These are phyloP conservation scores for Chromis chromis DNA, from an alignment of 2,797 vertebrate genomes.

Conservation along the genomic window DNA sequence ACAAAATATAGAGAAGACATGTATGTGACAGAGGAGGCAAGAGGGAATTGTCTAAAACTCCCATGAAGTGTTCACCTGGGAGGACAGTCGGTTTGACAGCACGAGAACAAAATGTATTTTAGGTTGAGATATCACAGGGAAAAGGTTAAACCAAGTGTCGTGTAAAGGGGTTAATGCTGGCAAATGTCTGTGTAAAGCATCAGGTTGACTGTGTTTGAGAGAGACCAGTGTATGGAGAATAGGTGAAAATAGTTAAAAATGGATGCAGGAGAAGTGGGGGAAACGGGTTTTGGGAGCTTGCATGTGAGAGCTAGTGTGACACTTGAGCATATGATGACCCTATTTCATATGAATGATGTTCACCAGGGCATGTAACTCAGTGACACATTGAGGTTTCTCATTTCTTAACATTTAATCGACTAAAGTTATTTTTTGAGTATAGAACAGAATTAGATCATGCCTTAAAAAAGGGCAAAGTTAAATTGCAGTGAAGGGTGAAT, in stretches of 20 bases:
- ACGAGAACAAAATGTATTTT: slow-evolving; percentile 35
- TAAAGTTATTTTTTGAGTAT: slow-evolving; percentile 77
- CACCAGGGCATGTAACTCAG: slow-evolving; percentile 80
- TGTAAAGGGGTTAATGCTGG: slow-evolving; percentile 35
- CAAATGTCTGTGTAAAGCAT: slow-evolving; percentile 20
- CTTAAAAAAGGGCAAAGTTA: slow-evolving; percentile 71
- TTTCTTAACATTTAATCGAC: slow-evolving; percentile 82
- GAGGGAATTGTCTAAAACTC: slow-evolving; percentile 20
- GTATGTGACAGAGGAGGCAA: slow-evolving; percentile 18
- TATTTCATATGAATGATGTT: slow-evolving; percentile 79
- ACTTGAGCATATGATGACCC: slow-evolving; percentile 77
- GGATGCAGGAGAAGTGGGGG: slow-evolving; percentile 23
- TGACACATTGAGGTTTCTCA: slow-evolving; percentile 86
- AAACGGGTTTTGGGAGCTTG: slow-evolving; percentile 43
- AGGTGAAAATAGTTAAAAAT: slow-evolving; percentile 2
- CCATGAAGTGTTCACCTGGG: slow-evolving; percentile 19
- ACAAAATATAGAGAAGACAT: slow-evolving; percentile 11
- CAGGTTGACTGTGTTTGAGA: neutral
- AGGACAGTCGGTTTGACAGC: slow-evolving; percentile 36
- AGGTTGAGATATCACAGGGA: slow-evolving; percentile 29
- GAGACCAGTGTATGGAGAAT: neutral
- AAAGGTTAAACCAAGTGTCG: slow-evolving; percentile 39
- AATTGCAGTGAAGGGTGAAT: slow-evolving; percentile 58
- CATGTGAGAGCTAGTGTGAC: slow-evolving; percentile 59
- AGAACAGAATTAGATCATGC: slow-evolving; percentile 77